phyloP scores from a whole-genome alignment of 2,888 invertebrate genomes.

The Lycaena phlaeas region DNA sequence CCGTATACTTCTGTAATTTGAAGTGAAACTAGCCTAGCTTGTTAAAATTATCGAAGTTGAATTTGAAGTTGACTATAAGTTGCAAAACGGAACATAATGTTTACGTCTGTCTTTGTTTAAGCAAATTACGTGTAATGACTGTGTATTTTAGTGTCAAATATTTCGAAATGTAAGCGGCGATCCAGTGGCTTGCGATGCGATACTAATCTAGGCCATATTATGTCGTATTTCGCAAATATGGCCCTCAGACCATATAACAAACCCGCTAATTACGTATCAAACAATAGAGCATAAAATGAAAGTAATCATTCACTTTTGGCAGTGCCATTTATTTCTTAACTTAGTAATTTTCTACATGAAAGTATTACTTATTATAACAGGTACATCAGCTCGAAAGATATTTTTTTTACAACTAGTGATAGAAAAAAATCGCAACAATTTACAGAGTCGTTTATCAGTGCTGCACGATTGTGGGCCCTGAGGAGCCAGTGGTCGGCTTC shows the following conservation, averaged over 20 bases:
- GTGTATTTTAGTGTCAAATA: conserved; percentile 6
- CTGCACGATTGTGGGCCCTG: conserved; percentile 41
- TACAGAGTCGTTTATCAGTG: conserved; percentile 48
- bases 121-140: conserved; percentile 8
- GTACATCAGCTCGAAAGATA: conserved; percentile 64
- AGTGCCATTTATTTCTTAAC: conserved; percentile 42
- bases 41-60: too few species aligned
- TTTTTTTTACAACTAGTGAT: conserved; percentile 41
- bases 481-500: conserved; percentile 34
- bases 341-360: conserved; percentile 31
- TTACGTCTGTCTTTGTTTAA: conserved; percentile 5
- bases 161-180: conserved; percentile 18
- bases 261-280: conserved; percentile 26
- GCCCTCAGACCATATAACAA: conserved; percentile 40
- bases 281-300: conserved; percentile 33
- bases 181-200: conserved; percentile 40
- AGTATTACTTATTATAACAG: conserved; percentile 53
- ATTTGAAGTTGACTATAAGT: neutral
- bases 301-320: conserved; percentile 36
- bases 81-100: neutral
- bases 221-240: conserved; percentile 57
- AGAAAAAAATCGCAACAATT: conserved; percentile 46
- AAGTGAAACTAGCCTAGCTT: neutral
- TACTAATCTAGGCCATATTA: conserved; percentile 54
- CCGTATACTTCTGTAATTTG: neutral